A percentile compares a stretch with the other conserved stretches of the same genome.
Conservation (phyloP, 2,113 vertebrate genomes). For the Corythornis madagascariensis region DNA sequence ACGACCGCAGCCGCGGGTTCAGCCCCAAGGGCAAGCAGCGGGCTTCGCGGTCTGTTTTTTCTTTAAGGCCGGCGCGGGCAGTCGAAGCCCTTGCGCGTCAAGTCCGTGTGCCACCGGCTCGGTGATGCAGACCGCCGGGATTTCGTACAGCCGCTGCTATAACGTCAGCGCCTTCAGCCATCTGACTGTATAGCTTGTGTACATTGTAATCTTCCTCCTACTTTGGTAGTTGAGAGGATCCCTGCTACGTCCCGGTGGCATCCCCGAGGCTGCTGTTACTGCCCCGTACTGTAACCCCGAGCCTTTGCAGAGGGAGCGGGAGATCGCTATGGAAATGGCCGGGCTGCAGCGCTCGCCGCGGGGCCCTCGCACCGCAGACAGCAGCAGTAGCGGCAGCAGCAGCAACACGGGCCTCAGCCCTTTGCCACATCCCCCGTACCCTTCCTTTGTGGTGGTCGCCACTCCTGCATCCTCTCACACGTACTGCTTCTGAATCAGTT, state of each 20-base stretch:
- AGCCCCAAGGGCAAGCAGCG: neutral
- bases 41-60: neutral
- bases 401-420: neutral
- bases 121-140: fast-evolving
- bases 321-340: fast-evolving
- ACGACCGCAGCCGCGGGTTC: neutral
- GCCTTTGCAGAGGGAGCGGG: neutral
- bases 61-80: neutral
- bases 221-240: neutral
- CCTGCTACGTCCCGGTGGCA: neutral
- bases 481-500: fast-evolving
- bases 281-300: neutral
- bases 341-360: fast-evolving
- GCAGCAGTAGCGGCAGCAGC: neutral
- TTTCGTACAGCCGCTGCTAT: fast-evolving
- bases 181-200: fast-evolving
- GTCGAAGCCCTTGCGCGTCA: neutral
- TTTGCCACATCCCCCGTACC: fast-evolving
- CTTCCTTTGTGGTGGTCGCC: fast-evolving
- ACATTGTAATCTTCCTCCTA: too few species aligned
- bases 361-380: neutral
- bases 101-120: neutral
- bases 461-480: neutral
- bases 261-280: neutral
- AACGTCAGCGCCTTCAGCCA: neutral